phyloP scores from a whole-genome alignment of 2,113 vertebrate genomes.

The Nibea albiflora region DNA sequence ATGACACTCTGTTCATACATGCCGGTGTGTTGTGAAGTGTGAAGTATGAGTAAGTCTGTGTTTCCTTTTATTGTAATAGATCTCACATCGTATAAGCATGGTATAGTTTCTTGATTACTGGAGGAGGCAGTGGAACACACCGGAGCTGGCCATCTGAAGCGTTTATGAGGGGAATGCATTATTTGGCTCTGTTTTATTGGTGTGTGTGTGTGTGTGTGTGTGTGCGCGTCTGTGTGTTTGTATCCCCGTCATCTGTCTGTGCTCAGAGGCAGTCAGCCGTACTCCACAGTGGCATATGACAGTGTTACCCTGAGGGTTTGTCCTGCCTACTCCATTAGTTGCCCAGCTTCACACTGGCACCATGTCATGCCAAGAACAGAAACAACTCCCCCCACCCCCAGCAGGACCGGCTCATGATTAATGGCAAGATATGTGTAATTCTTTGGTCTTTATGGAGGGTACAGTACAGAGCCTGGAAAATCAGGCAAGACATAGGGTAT shows the following conservation, averaged over 20 bases:
- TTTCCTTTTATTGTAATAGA: slow-evolving; percentile 10
- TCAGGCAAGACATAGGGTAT: not conserved
- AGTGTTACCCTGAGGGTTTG: slow-evolving; percentile 44
- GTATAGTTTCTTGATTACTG: not conserved
- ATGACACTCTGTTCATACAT: not conserved
- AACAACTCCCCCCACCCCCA: slow-evolving; percentile 17
- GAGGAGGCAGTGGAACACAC: not conserved
- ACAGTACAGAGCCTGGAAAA: not conserved
- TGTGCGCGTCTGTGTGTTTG: not conserved
- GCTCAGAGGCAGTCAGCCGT: slow-evolving; percentile 38
- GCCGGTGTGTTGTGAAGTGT: not conserved
- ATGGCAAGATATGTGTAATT: slow-evolving; percentile 25
- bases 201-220: slow-evolving; percentile 2
- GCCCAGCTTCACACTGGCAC: slow-evolving; percentile 36
- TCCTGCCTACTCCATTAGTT: slow-evolving; percentile 51
- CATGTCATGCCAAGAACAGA: slow-evolving; percentile 43
- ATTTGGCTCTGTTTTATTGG: not conserved
- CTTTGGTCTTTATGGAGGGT: not conserved
- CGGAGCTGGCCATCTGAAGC: slow-evolving; percentile 21
- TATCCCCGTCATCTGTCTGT: slow-evolving; percentile 16
- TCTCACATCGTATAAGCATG: not conserved
- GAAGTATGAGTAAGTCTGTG: not conserved
- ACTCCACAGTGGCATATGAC: slow-evolving; percentile 39
- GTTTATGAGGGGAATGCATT: not conserved
- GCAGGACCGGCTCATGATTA: slow-evolving; percentile 41